Evolutionary conservation across 2,888 invertebrate genomes (phyloP).

Genomic region (Zootermopsis nevadensis): DNA sequence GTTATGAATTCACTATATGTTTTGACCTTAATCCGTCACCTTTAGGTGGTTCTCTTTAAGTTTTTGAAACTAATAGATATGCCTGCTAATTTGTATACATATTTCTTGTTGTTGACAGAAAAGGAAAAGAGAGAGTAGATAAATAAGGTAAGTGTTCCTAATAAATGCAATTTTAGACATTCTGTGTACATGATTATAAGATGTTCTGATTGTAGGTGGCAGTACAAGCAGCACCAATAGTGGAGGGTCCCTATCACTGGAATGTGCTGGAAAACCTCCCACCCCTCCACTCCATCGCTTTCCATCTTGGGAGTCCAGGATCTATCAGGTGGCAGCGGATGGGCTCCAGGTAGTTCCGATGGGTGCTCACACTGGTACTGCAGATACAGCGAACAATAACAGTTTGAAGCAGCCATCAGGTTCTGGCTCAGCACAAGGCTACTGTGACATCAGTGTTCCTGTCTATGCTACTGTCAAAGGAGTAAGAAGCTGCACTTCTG

Average conservation of each 20-base stretch:
- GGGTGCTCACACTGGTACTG: slow-evolving; percentile 51
- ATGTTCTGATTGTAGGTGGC: slow-evolving; percentile 48
- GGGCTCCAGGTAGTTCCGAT: slow-evolving; percentile 59
- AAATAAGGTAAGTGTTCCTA: no score
- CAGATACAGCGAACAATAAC: slow-evolving; percentile 56
- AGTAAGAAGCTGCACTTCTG: slow-evolving; percentile 64
- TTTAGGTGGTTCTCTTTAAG: no score
- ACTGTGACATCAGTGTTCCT: slow-evolving; percentile 91
- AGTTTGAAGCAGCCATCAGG: slow-evolving; percentile 42
- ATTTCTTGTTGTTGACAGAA: no score
- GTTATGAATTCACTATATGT: no score
- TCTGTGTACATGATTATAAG: no score
- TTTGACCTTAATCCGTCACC: no score
- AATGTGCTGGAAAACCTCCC: slow-evolving; percentile 70
- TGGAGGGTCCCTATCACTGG: slow-evolving; percentile 52
- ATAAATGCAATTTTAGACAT: no score
- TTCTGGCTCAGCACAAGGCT: slow-evolving; percentile 73
- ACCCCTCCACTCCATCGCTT: slow-evolving; percentile 92
- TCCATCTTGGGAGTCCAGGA: slow-evolving; percentile 96
- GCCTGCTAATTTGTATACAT: no score
- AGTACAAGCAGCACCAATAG: slow-evolving; percentile 55
- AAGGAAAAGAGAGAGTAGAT: no score
- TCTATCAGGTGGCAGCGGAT: slow-evolving; percentile 79
- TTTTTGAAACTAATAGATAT: no score
- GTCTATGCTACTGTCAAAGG: slow-evolving; percentile 97